Conservation (phyloP, 2,888 invertebrate species). For the Caenorhabditis doughertyi region DNA sequence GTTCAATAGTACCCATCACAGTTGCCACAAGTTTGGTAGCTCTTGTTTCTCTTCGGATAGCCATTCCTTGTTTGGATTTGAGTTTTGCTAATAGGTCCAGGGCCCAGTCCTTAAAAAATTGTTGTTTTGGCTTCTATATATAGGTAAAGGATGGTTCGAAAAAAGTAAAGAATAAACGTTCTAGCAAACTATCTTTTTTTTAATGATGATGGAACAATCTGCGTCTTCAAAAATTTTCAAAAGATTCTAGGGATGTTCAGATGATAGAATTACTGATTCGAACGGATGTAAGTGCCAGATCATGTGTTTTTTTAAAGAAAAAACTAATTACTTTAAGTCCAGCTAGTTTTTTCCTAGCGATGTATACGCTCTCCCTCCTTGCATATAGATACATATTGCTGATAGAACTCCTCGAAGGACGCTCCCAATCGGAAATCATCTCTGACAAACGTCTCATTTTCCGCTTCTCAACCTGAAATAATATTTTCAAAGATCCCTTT, state of each 20-base stretch:
- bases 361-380: constrained; percentile 81
- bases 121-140: background rate
- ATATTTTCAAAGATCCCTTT: constrained; percentile 27
- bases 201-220: too few relatives aligned
- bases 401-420: constrained; percentile 76
- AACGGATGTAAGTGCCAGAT: too few relatives aligned
- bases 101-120: constrained; percentile 75
- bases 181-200: too few relatives aligned
- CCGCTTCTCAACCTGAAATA: constrained; percentile 73
- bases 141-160: too few relatives aligned
- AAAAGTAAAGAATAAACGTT: too few relatives aligned
- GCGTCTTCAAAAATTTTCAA: too few relatives aligned
- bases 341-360: constrained; percentile 82
- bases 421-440: constrained; percentile 82
- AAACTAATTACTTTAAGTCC: constrained; percentile 76
- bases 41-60: constrained; percentile 81
- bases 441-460: constrained; percentile 82
- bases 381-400: constrained; percentile 82
- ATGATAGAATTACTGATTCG: too few relatives aligned
- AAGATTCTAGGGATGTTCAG: too few relatives aligned
- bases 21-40: constrained; percentile 84
- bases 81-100: constrained; percentile 81
- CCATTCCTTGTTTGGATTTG: constrained; percentile 82
- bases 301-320: background rate
- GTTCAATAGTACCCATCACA: constrained; percentile 83